Percentiles rank a stretch among this genome's conserved stretches.
Conservation (phyloP, 2,797 vertebrate genomes). For the Mormyrops boulengeri region DNA sequence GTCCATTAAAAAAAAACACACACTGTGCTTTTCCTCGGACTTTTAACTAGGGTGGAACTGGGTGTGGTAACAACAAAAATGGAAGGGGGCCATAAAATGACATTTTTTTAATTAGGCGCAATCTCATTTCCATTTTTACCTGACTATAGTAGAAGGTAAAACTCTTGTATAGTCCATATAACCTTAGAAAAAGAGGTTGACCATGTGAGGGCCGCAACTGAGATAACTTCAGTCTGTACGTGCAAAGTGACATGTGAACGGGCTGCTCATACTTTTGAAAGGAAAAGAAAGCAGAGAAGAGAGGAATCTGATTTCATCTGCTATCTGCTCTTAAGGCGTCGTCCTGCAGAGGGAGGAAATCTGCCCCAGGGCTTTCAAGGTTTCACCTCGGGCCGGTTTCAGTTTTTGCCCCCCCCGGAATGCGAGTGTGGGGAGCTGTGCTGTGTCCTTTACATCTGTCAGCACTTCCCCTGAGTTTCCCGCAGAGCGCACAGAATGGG, state of each 20-base stretch:
- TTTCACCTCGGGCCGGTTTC: neutral
- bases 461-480: neutral
- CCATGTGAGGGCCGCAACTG: neutral
- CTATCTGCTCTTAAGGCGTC: neutral
- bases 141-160: neutral
- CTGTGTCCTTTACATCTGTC: neutral
- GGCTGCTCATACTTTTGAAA: neutral
- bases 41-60: neutral
- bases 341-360: neutral
- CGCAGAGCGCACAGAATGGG: neutral
- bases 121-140: neutral
- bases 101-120: neutral
- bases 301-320: neutral
- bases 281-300: neutral
- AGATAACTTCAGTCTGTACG: neutral
- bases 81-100: neutral
- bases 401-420: neutral
- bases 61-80: neutral
- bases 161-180: neutral
- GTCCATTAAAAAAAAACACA: neutral
- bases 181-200: neutral
- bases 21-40: neutral
- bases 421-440: neutral
- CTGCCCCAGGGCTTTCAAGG: neutral
- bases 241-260: no score